Conservation (phyloP, 30 jellyfish, hydroid and myxozoan genomes). For the Aurelia sp. region DNA sequence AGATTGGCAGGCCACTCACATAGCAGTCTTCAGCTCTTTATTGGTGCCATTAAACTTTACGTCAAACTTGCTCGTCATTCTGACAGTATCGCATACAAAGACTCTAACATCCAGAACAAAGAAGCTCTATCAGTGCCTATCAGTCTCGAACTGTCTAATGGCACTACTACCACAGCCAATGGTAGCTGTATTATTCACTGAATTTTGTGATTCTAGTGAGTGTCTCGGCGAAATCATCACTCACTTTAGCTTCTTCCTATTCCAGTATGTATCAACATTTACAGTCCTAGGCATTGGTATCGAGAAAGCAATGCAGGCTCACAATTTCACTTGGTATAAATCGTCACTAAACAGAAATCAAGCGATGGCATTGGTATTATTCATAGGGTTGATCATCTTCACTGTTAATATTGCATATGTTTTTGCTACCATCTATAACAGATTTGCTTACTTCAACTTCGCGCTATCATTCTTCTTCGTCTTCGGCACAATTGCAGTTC, state of each 20-base stretch:
- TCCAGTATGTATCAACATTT: slow-evolving; percentile 15
- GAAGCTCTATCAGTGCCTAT: neutral
- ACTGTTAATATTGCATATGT: neutral
- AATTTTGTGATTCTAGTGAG: neutral
- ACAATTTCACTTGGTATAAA: slow-evolving; percentile 26
- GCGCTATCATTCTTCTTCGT: slow-evolving; percentile 1
- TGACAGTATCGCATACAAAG: neutral
- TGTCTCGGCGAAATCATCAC: slow-evolving; percentile 35
- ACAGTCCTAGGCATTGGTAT: slow-evolving; percentile 37
- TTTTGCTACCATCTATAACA: slow-evolving; percentile 23
- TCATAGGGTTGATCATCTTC: neutral
- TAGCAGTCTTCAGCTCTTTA: slow-evolving; percentile 14
- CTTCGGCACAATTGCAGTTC: neutral
- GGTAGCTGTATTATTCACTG: slow-evolving; percentile 24
- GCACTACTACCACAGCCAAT: slow-evolving; percentile 47
- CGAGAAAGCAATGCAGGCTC: slow-evolving; percentile 4
- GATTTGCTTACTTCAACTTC: neutral
- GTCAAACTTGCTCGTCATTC: slow-evolving; percentile 24
- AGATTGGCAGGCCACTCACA: neutral
- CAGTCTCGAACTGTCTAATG: slow-evolving; percentile 23
- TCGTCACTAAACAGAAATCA: slow-evolving; percentile 29
- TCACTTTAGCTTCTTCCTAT: slow-evolving; percentile 19
- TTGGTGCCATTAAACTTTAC: slow-evolving; percentile 15
- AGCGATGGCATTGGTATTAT: neutral
- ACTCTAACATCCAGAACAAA: slow-evolving; percentile 3